Base-by-base conservation (phyloP, 1,140 invertebrate species). In the Pararge aegeria region DNA sequence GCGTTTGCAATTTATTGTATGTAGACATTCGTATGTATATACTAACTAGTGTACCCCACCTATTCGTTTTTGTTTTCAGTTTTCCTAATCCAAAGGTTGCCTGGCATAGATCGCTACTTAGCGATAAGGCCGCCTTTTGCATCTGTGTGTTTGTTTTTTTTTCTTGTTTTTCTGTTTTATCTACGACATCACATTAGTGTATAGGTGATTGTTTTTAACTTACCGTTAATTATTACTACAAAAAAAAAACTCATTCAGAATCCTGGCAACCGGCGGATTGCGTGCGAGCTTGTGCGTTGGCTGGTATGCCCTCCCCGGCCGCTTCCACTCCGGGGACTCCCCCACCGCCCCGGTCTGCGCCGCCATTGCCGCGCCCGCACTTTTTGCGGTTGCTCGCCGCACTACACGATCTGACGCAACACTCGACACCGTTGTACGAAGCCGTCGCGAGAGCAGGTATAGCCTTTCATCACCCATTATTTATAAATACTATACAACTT, bases 331-430 rank as follows among this genome's bases (percentile, higher is more conserved):
- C 66, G 64, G 52, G 74, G 73, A 21, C 73, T 10, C 15, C 73
- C n/a, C 64, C 64, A 7, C 66, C 55, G 34, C 65, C 66, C 19
- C 49, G 66, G 49, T 10, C 58, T 18, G 72, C 78, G 19, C 75
- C 81, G 16, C 68, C 77, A 0, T 65, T 90, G 18, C 83, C 88
- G 0, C 78, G 84, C 18, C 64, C 71, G 6, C 87, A 90, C 72
- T 89, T 89, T 73, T 70, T 89, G 40, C 78, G 81, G 30, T 75
- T 90, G 58, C 75, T 87, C 55, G 80, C 79, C 0, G 70, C 76
- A 34, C 61, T 89, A 65, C 84, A 90, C 67, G 76, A 81, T 58
- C 73, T 90, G 52, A 80, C 83, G 27, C 69, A 81, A 48, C 73
- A 76, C 42, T 63, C 75, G 37, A 67, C 66, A n/a, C 55, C 48